Evolutionary conservation across 2,888 invertebrate genomes (phyloP).

Genomic region (Campaea margaritaria): DNA sequence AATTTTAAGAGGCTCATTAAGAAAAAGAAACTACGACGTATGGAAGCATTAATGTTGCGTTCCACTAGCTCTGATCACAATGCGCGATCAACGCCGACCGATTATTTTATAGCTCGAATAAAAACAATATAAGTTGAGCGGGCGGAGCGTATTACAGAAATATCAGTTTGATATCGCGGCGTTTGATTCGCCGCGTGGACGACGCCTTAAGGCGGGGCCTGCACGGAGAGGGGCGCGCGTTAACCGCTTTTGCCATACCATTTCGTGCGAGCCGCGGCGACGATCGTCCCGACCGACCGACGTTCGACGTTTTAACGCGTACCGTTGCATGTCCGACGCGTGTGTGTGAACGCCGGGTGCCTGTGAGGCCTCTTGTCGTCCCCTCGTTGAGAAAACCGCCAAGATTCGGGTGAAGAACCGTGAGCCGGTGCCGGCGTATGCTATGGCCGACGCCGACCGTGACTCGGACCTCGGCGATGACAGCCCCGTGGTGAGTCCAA

Average conservation of each 20-base stretch:
- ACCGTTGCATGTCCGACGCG: slow-evolving; percentile 60
- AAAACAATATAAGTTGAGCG: slow-evolving; percentile 78
- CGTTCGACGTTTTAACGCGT: slow-evolving; percentile 39
- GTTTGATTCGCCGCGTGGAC: slow-evolving; percentile 80
- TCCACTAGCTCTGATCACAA: slow-evolving; percentile 59
- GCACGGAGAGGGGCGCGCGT: slow-evolving; percentile 62
- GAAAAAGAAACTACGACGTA: slow-evolving; percentile 49
- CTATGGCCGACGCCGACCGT: slow-evolving; percentile 89
- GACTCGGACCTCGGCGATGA: slow-evolving; percentile 92
- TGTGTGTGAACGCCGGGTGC: slow-evolving; percentile 69
- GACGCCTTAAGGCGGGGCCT: slow-evolving; percentile 80
- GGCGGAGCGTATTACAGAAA: slow-evolving; percentile 78
- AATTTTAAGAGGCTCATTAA: slow-evolving; percentile 53
- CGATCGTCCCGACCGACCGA: slow-evolving; percentile 56
- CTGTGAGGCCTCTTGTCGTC: slow-evolving; percentile 64
- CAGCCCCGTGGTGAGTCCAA: slow-evolving; percentile 88
- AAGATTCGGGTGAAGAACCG: slow-evolving; percentile 96
- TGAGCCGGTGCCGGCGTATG: slow-evolving; percentile 94
- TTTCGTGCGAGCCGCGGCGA: slow-evolving; percentile 65
- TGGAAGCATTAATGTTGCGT: slow-evolving; percentile 52
- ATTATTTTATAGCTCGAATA: slow-evolving; percentile 82
- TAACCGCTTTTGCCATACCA: slow-evolving; percentile 64
- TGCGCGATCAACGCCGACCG: slow-evolving; percentile 61
- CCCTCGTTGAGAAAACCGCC: slow-evolving; percentile 78
- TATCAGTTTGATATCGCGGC: slow-evolving; percentile 82